Evolutionary conservation across 2,888 invertebrate genomes (phyloP), one percentile per base, ranked within the genome.

Genomic region (Polylopha cassiicola): DNA sequence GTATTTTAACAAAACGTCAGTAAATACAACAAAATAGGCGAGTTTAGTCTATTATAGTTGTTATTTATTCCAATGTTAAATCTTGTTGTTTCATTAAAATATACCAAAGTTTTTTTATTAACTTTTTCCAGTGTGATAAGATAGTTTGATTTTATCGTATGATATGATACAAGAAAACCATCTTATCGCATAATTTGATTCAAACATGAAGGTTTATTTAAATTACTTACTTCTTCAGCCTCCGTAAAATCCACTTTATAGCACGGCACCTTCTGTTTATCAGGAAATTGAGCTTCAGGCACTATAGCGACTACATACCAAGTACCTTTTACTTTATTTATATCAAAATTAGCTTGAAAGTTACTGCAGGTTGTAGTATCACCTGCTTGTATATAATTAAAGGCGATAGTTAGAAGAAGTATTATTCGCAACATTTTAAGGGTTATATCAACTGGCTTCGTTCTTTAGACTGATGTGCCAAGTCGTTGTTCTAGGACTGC

Each of bases 301-400:
- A 81, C 65, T 0, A 81, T 65, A 0, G 77, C 79, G 0, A 77
- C 80, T 4, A 77, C 76, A 18, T 76, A 58, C 82, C 82, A 84
- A 1, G 58, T 44, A 0, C 81, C 82, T 1, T 73, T 49, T 2
- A 76, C 58, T 23, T 63, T 61, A 31, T 64, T 65, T 22, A 73
- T 44, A 29, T 71, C 58, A 32, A 77, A 79, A 31, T 65, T 70
- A 0, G 77, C 73, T 43, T 76, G 69, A 18, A 69, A 73, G 0
- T 60, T 65, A 30, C 71, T 55, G 43, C 81, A 80, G 14, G 45
- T 58, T 1, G 62, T 51, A 26, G 46, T 59, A 7, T 59, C 57
- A 2, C 39, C 44, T 2, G 46, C 54, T 50, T 57, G 50, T 23
- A 61, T 50, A 48, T 50, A 50, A 4, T 53, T 47, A 20, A 59